Conservation (phyloP, 2,797 vertebrate genomes). For the Hirundo rustica region DNA sequence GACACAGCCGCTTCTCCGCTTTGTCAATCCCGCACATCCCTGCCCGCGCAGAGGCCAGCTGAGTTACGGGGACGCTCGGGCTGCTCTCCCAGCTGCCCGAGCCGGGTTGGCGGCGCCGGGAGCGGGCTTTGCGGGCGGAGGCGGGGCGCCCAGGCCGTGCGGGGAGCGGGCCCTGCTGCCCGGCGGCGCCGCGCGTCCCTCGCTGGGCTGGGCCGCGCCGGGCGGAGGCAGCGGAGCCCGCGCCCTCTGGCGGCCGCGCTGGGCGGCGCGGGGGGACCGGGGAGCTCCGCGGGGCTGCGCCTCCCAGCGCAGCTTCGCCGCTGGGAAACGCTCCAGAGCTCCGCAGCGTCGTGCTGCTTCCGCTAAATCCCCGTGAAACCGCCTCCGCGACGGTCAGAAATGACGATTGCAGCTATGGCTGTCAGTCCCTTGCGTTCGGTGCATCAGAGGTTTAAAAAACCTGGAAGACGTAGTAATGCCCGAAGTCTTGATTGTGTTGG, state of each 20-base stretch:
- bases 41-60: background rate
- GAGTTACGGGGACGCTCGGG: background rate
- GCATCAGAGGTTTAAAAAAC: background rate
- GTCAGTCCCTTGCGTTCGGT: fast-evolving
- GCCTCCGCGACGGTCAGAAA: background rate
- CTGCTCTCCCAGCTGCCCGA: background rate
- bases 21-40: constrained; percentile 7
- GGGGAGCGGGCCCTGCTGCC: background rate
- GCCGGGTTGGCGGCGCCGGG: background rate
- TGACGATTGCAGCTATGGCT: background rate
- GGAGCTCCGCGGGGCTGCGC: no score
- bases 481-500: background rate
- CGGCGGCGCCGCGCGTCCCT: background rate
- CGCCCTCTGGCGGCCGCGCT: no score
- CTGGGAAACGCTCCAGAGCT: no score
- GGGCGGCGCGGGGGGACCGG: no score
- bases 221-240: no score
- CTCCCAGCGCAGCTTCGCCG: no score
- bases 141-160: background rate
- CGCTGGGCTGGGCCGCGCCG: no score
- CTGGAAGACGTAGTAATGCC: no score
- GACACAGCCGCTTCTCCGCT: constrained; percentile 18
- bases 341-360: fast-evolving
- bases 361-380: background rate
- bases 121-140: background rate